Evolutionary conservation across 2,113 vertebrate species (phyloP).

Genomic region (Psophia crepitans): DNA sequence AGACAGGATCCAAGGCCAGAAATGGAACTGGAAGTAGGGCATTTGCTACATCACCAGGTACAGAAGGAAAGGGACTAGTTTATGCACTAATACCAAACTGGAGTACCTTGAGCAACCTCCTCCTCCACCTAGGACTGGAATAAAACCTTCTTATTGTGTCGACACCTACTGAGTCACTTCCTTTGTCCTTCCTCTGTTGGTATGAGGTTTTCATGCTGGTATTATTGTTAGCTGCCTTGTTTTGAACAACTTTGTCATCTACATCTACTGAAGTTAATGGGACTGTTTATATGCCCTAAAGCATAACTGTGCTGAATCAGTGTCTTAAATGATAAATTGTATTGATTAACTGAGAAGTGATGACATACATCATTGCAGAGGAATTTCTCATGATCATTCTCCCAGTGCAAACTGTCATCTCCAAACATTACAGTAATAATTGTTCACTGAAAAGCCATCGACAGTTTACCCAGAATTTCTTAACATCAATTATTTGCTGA

Average conservation of each 20-base stretch:
- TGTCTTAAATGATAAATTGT: slow-evolving; percentile 1
- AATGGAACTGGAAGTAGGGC: background rate
- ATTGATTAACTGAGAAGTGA: slow-evolving; percentile 10
- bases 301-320: background rate
- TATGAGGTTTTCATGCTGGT: background rate
- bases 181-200: background rate
- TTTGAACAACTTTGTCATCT: background rate
- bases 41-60: background rate
- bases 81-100: background rate
- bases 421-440: background rate
- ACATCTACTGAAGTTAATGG: background rate
- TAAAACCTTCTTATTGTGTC: background rate
- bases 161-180: background rate
- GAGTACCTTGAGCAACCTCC: background rate
- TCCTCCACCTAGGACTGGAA: fast-evolving
- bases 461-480: background rate
- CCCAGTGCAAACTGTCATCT: background rate
- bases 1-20: background rate
- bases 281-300: background rate
- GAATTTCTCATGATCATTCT: background rate
- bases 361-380: background rate
- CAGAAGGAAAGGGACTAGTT: background rate
- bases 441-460: background rate
- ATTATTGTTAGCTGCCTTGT: background rate
- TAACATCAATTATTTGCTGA: background rate